Base-by-base conservation (phyloP, 2,113 vertebrate species). In the Varanus salvator region DNA sequence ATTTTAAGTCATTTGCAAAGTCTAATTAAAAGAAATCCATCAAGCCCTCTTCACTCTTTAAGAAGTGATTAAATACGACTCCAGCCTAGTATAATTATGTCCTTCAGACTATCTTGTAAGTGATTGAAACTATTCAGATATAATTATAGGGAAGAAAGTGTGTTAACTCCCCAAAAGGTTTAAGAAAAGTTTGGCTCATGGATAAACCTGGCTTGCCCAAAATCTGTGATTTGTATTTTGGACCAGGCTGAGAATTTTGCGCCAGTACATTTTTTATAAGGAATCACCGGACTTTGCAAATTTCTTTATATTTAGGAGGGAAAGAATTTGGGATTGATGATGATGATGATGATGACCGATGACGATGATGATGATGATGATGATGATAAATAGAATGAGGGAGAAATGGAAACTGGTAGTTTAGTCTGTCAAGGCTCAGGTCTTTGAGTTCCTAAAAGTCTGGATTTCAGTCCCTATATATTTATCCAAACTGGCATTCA, bases 1-100 rank as follows among this genome's bases (percentile, higher is more conserved):
- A 91, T 86, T 90, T 3, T 89, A 88, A 94, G 8, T 92, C 38
- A 89, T 85, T 64, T 91, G 76, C 76, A 93, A 85, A 93, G 1
- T 60, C 87, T 94, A 93, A 92, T 92, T 91, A 93, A 93, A 93
- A 87, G 11, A 91, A 95, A 93, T 92, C 34, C 87, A 86, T 69
- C 76, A 91, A 90, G 52, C 2, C 11, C 27, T 80, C 48, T 92
- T 93, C 60, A 90, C 31, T 90, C 34, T 88, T 91, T 57, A 88
- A 86, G 93, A 94, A 23, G 12, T 88, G 84, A 92, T 93, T 92
- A 87, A 91, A 80, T 9, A 71, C 6, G n/a, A 6, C 92, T 94
- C 89, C 12, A 29, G n/a, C 48, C 85, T 54, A 27, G 85, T 86
- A 71, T 87, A 93, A 93, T 92, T 89, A 90, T 72, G 34, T 34